A percentile compares a stretch with the other conserved stretches of the same genome.
phyloP scores from a whole-genome alignment of 2,888 invertebrate species.

The Harmothoe impar region DNA sequence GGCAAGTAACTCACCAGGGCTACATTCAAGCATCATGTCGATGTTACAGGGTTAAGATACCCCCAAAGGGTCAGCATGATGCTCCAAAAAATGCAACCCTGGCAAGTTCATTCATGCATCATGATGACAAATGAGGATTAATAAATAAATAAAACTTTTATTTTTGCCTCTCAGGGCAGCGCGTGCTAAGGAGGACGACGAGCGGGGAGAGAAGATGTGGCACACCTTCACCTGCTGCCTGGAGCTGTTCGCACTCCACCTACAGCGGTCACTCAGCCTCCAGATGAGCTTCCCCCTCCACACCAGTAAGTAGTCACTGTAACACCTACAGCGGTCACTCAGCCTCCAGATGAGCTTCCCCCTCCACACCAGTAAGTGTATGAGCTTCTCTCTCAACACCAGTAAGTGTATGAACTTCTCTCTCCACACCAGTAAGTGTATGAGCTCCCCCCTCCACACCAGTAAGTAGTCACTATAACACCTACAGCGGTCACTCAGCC shows the following conservation, averaged over 20 bases:
- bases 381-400: constrained; percentile 14
- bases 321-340: constrained; percentile 31
- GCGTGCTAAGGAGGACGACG: constrained; percentile 34
- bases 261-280: constrained; percentile 24
- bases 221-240: constrained; percentile 45
- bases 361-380: constrained; percentile 38
- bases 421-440: no score
- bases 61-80: no score
- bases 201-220: constrained; percentile 41
- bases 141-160: no score
- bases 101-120: no score
- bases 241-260: constrained; percentile 34
- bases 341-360: constrained; percentile 43
- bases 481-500: no score
- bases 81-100: no score
- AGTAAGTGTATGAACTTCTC: constrained; percentile 28
- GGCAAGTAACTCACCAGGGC: no score
- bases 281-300: constrained; percentile 41
- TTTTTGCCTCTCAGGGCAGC: not conserved
- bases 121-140: no score
- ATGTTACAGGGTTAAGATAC: no score
- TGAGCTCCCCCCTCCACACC: constrained; percentile 18
- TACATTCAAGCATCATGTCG: no score
- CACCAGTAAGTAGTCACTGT: constrained; percentile 28
- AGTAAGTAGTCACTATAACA: no score